A percentile compares a stretch with the other conserved stretches of the same genome.
These are phyloP conservation scores for Nycticorax nycticorax DNA, from an alignment of 2,113 vertebrate genomes.

Conservation along the genomic window DNA sequence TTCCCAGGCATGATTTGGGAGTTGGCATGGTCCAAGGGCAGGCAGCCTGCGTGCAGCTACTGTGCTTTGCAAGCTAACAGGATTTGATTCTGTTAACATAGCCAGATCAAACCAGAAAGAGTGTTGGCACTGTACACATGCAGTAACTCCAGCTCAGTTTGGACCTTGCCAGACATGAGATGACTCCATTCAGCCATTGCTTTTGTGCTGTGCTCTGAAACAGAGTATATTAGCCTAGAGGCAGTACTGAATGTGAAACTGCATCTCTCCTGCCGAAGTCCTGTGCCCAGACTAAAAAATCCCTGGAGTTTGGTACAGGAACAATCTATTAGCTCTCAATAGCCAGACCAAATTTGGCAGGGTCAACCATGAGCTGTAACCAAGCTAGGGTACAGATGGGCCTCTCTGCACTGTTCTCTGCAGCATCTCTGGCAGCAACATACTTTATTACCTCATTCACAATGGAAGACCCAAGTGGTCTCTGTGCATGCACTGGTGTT, in stretches of 20 bases:
- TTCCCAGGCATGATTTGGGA: neutral
- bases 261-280: neutral
- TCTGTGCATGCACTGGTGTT: neutral
- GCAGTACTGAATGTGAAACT: neutral
- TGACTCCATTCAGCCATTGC: neutral
- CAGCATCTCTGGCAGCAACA: neutral
- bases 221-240: neutral
- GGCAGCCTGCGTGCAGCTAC: neutral
- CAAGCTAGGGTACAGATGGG: neutral
- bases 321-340: neutral
- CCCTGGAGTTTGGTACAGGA: neutral
- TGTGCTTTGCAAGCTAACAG: neutral
- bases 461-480: neutral
- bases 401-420: neutral
- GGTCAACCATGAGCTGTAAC: neutral
- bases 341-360: neutral
- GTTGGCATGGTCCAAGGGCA: neutral
- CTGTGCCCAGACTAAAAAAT: neutral
- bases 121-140: neutral
- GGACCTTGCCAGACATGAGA: neutral
- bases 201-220: neutral
- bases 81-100: neutral
- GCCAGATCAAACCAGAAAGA: neutral
- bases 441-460: neutral
- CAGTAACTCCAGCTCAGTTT: neutral